Base-by-base conservation (phyloP, 2,888 invertebrate species). In the Coelogynopora nodosa region DNA sequence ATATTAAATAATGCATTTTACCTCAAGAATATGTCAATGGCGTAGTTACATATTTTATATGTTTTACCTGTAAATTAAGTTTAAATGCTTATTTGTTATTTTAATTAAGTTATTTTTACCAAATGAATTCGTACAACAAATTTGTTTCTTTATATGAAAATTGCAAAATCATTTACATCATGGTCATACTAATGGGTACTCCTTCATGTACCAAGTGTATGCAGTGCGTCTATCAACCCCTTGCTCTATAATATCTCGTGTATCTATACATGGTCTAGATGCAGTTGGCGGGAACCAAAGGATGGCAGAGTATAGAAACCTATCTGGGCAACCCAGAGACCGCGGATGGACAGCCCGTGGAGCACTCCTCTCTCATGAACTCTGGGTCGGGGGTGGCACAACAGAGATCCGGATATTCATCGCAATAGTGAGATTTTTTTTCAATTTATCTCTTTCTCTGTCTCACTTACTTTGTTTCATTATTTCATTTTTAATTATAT, bases 281-380 rank as follows among this genome's bases (percentile, higher is more conserved):
- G 31, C 67, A 26, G 18, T 26, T 31, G 27, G 31, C 27, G 30
- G 85, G 30, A 18, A 30, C 80, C 13, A 67, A 86, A 31, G n/a
- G 30, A 2, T 85, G 85, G 85, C 67, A 74, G 29, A 85, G 85
- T 85, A 84, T 84, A 0, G 84, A 30, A 10, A 82, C 82, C 23
- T 82, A 82, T 29, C 82, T 82, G 30, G 82, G 74, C 23, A 74
- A 5, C 23, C 49, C 49, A 49, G 74, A 74, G 74, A 23, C 10
- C 5, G 23, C 5, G 27, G 74, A 74, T 26, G 74, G 74, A 2
- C 74, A 26, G 5, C 74, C 74, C 2, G 74, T 74, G 23, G 74
- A 74, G 74, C 5, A 74, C 74, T 74, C 74, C 5, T 74, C 74
- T n/a, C 23, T 74, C 10, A 74, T 74, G 74, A 23, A 10, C 27